Conservation (phyloP, 2,888 invertebrate species). For the Drosophila buzzatii region DNA sequence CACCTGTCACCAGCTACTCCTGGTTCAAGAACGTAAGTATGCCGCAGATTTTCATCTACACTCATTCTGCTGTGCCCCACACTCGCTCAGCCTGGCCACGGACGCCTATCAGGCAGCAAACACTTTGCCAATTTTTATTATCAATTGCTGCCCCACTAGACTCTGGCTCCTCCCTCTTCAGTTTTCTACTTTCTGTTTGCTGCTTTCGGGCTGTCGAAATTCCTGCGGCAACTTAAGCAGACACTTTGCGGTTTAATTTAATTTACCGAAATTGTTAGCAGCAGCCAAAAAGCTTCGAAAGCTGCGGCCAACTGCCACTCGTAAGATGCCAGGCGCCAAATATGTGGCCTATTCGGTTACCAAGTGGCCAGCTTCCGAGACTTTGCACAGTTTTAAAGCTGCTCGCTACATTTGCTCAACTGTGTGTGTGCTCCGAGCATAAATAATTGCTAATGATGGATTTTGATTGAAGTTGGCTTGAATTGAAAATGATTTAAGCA, state of each 20-base stretch:
- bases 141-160: conserved; percentile 52
- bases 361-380: conserved; percentile 19
- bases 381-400: not conserved
- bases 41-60: conserved; percentile 23
- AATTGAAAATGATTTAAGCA: conserved; percentile 71
- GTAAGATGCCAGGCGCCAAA: conserved; percentile 18
- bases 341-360: conserved; percentile 49
- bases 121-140: conserved; percentile 70
- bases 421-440: conserved; percentile 1
- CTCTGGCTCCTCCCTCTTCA: not conserved
- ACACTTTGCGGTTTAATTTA: conserved; percentile 80
- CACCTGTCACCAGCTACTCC: conserved; percentile 90
- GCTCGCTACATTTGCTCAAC: conserved; percentile 7
- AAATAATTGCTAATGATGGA: conserved; percentile 65
- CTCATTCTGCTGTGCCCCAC: not conserved
- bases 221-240: conserved; percentile 69
- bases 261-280: conserved; percentile 64
- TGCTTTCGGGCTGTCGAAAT: conserved; percentile 36
- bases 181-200: not conserved
- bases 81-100: conserved; percentile 29
- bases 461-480: conserved; percentile 58
- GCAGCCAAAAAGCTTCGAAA: conserved; percentile 32
- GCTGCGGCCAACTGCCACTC: conserved; percentile 22
- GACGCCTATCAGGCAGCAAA: conserved; percentile 64
- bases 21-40: conserved; percentile 93